A percentile compares a stretch with the other conserved stretches of the same genome.
phyloP scores from a whole-genome alignment of 2,888 invertebrate genomes.

The Diabrotica balteata region DNA sequence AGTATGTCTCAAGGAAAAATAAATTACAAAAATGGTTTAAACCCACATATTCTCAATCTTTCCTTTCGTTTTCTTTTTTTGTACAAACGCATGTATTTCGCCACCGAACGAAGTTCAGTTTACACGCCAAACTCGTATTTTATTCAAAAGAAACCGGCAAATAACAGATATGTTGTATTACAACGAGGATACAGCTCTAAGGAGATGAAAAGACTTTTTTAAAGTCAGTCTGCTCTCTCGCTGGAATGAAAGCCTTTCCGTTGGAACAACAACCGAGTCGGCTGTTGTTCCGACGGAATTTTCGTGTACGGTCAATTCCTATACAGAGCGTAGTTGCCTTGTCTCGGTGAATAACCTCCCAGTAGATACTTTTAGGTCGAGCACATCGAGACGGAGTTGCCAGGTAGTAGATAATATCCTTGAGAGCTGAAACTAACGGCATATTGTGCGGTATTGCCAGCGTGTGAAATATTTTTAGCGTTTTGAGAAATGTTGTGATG shows the following conservation, averaged over 20 bases:
- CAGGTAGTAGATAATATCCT: too few relatives aligned
- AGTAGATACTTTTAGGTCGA: too few relatives aligned
- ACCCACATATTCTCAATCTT: slow-evolving; percentile 7
- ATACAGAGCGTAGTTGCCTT: slow-evolving; percentile 30
- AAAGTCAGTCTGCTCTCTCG: slow-evolving; percentile 52
- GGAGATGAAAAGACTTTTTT: slow-evolving; percentile 58
- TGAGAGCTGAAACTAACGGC: too few relatives aligned
- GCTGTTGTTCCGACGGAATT: slow-evolving; percentile 56
- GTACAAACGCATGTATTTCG: slow-evolving; percentile 17
- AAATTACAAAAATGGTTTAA: slow-evolving; percentile 6
- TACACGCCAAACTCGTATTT: slow-evolving; percentile 42
- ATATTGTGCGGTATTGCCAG: too few relatives aligned
- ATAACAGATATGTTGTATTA: slow-evolving; percentile 60
- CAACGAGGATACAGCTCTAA: slow-evolving; percentile 53
- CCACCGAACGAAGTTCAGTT: slow-evolving; percentile 30
- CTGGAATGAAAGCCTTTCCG: slow-evolving; percentile 53
- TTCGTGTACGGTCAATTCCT: slow-evolving; percentile 17
- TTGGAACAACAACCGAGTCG: slow-evolving; percentile 55
- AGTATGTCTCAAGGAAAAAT: too few relatives aligned
- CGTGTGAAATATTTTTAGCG: too few relatives aligned
- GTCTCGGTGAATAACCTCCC: neutral
- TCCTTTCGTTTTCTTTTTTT: slow-evolving; percentile 6
- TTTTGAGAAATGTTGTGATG: too few relatives aligned
- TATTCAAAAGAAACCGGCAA: slow-evolving; percentile 55
- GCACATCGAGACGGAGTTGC: too few relatives aligned